Conservation (phyloP, 2,113 vertebrate species). For the Carassius auratus region DNA sequence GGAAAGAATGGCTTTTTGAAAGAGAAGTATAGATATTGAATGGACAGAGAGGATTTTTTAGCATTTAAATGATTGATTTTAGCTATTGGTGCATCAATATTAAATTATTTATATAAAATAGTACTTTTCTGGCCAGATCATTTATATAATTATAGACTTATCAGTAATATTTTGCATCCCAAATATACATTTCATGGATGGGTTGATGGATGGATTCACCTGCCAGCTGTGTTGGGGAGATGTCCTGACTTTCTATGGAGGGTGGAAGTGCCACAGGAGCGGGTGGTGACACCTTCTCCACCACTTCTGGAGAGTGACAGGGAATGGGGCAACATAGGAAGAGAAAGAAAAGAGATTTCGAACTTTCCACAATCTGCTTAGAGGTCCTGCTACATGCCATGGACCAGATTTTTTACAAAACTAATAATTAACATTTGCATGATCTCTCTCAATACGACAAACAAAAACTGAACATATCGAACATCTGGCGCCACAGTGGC, state of each 20-base stretch:
- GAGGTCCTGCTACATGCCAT: background rate
- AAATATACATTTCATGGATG: background rate
- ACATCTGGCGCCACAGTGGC: background rate
- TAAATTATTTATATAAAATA: background rate
- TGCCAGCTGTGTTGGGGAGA: conserved; percentile 89
- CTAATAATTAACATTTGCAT: background rate
- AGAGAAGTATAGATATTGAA: no score
- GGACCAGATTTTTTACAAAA: background rate
- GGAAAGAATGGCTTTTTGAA: background rate
- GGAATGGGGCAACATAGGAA: background rate
- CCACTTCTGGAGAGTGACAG: conserved; percentile 75
- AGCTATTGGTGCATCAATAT: no score
- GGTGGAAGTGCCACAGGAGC: conserved; percentile 87
- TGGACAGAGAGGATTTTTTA: background rate
- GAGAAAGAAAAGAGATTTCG: background rate
- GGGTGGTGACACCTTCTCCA: conserved; percentile 90
- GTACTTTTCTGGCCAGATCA: background rate
- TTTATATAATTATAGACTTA: no score
- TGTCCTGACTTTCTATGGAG: conserved; percentile 91
- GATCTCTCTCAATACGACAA: background rate
- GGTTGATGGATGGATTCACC: conserved; percentile 70
- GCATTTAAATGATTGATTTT: background rate
- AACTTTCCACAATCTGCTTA: background rate
- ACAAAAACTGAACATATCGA: background rate
- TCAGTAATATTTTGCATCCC: background rate